Evolutionary conservation across 2,888 invertebrate genomes (phyloP).

Genomic region (Brachynemurus nebulosus): DNA sequence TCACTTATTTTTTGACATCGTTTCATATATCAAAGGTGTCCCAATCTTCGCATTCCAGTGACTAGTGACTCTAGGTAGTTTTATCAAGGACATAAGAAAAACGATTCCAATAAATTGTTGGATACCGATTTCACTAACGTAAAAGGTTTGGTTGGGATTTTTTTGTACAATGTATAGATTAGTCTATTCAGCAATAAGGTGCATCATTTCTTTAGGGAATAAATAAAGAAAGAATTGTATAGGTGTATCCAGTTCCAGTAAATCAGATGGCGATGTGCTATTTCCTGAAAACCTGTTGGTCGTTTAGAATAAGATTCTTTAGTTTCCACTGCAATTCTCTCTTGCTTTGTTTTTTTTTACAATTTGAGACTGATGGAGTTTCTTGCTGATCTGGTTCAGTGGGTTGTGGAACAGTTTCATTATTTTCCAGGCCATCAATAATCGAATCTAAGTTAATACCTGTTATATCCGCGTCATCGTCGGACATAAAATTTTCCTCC

Average conservation of each 20-base stretch:
- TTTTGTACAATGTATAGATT: background rate
- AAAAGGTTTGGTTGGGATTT: conserved; percentile 9
- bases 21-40: conserved; percentile 6
- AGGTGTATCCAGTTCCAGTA: conserved; percentile 3
- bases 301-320: conserved; percentile 3
- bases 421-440: no score
- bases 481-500: background rate
- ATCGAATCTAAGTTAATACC: no score
- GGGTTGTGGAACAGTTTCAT: no score
- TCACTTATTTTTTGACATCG: conserved; percentile 16
- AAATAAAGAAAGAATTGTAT: conserved; percentile 2
- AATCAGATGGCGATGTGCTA: background rate
- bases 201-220: background rate
- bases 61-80: conserved; percentile 12
- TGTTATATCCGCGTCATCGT: background rate
- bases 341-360: no score
- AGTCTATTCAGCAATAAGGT: background rate
- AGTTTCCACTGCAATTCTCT: conserved; percentile 3
- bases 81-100: conserved; percentile 13
- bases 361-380: no score
- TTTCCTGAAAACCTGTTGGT: conserved; percentile 4
- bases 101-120: conserved; percentile 14
- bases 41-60: conserved; percentile 12
- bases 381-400: no score
- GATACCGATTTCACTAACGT: conserved; percentile 13